Evolutionary conservation across 1,140 invertebrate genomes (phyloP).

Genomic region (Carcinoscorpius rotundicauda): DNA sequence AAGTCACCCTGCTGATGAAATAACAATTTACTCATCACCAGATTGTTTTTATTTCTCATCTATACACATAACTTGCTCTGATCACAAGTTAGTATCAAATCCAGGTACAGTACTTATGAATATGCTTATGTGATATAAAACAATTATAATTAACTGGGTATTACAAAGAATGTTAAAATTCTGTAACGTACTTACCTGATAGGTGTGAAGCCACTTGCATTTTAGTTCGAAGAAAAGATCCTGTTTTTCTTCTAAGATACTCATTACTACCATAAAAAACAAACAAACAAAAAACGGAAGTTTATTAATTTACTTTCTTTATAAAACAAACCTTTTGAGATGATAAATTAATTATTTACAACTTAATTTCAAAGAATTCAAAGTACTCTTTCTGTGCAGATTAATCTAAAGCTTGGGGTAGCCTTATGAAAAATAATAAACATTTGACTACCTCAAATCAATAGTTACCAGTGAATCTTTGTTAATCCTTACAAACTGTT

Average conservation of each 20-base stretch:
- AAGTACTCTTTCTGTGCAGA: no score
- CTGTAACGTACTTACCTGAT: constrained; percentile 34
- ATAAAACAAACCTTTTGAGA: no score
- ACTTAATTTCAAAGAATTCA: no score
- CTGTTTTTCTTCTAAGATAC: constrained; percentile 50
- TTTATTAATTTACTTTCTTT: not conserved
- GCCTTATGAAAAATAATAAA: no score
- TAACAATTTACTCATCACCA: not conserved
- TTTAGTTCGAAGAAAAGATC: constrained; percentile 53
- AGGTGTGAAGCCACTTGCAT: constrained; percentile 57
- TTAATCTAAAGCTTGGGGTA: no score
- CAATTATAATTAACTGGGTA: not conserved
- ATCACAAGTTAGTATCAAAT: not conserved
- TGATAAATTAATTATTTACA: no score
- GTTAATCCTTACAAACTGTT: no score
- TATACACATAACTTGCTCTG: no score
- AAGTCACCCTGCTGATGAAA: not conserved
- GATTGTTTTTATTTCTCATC: not conserved
- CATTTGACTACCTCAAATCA: no score
- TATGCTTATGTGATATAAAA: not conserved
- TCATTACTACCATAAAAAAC: constrained; percentile 46
- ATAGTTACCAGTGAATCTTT: no score
- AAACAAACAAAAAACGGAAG: constrained; percentile 11
- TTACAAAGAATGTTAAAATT: no score
- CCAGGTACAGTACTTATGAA: not conserved